Evolutionary conservation across 2,113 vertebrate species (phyloP).

Genomic region (Parotia lawesii): DNA sequence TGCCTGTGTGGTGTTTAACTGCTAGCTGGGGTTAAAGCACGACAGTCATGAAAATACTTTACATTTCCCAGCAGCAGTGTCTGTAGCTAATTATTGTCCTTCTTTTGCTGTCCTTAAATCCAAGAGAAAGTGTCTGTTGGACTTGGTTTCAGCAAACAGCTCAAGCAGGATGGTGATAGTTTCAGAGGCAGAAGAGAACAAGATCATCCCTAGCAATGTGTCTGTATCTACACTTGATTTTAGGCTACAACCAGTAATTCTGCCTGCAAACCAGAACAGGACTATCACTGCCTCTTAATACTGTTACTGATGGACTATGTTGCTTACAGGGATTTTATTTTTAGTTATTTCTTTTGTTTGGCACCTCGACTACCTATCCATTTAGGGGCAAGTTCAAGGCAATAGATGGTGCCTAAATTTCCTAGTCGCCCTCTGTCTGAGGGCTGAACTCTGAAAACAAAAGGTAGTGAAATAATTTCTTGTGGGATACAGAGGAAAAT

Average conservation of each 20-base stretch:
- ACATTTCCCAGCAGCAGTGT: background rate
- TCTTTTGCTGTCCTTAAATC: background rate
- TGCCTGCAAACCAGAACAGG: background rate
- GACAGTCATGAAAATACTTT: background rate
- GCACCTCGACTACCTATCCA: background rate
- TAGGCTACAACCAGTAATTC: background rate
- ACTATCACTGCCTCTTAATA: background rate
- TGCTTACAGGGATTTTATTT: background rate
- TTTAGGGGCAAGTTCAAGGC: background rate
- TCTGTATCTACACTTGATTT: background rate
- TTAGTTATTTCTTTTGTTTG: background rate
- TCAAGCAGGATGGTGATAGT: background rate
- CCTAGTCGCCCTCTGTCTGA: accelerated
- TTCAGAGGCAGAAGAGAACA: background rate
- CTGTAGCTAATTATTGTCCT: background rate
- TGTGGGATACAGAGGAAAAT: background rate
- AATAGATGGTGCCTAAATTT: background rate
- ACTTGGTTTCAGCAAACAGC: background rate
- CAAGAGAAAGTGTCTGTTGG: background rate
- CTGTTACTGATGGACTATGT: background rate
- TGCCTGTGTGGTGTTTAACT: background rate
- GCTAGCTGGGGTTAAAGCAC: background rate
- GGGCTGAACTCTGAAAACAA: background rate
- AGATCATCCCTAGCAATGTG: accelerated
- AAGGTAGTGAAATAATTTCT: background rate